These are phyloP conservation scores for Leucophenga montana DNA, from an alignment of 2,888 invertebrate genomes.

Conservation along the genomic window DNA sequence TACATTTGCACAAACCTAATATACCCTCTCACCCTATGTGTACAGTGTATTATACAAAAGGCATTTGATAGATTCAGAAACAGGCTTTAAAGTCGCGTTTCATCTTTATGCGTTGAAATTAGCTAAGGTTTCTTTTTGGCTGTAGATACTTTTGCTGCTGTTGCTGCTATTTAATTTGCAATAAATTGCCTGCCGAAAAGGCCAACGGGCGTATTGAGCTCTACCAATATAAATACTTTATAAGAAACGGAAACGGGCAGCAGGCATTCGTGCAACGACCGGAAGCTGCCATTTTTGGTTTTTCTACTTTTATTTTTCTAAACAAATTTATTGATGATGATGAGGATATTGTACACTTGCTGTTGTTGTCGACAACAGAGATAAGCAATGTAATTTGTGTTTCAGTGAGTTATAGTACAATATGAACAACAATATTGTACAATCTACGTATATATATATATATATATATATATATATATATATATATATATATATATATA, in stretches of 20 bases:
- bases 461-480: no score
- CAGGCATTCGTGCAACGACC: background rate
- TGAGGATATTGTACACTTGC: background rate
- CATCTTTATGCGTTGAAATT: slow-evolving; percentile 47
- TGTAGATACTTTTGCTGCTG: no score
- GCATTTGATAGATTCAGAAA: slow-evolving; percentile 1
- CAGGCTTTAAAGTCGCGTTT: slow-evolving; percentile 22
- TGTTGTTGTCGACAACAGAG: background rate
- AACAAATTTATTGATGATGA: slow-evolving; percentile 28
- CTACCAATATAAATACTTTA: slow-evolving; percentile 28
- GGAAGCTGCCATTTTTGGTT: background rate
- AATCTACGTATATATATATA: no score
- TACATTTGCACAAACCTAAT: no score
- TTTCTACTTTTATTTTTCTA: background rate
- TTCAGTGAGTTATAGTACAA: background rate
- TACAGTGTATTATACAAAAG: no score
- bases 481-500: no score
- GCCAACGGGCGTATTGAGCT: slow-evolving; percentile 29
- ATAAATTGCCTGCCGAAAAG: slow-evolving; percentile 58
- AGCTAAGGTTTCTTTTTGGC: slow-evolving; percentile 52
- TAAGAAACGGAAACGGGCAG: slow-evolving; percentile 11
- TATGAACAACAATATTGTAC: background rate
- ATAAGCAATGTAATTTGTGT: no score
- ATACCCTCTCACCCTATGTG: no score
- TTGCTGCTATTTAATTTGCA: slow-evolving; percentile 64